Percentiles rank a stretch among this genome's conserved stretches.
Evolutionary conservation across 2,113 vertebrate genomes (phyloP).

Genomic region (Tachycineta bicolor): DNA sequence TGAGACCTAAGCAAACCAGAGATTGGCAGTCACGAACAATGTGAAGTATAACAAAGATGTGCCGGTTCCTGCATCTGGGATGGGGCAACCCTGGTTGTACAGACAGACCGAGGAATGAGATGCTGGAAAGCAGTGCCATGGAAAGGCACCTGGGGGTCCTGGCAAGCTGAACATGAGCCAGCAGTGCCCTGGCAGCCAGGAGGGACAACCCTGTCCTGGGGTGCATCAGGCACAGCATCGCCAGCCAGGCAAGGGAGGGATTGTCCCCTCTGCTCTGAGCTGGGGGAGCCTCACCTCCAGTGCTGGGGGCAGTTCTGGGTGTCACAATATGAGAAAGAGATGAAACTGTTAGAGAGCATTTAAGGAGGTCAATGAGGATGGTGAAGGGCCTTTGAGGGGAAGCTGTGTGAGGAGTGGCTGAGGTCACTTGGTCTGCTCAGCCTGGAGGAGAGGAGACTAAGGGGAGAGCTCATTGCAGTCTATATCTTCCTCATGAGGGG

Average conservation of each 20-base stretch:
- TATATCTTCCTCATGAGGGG: background rate
- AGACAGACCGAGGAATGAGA: background rate
- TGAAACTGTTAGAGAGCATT: background rate
- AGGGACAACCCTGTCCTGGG: background rate
- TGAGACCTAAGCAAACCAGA: background rate
- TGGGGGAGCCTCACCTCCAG: rapidly evolving
- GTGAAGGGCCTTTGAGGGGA: background rate
- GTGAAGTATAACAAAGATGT: background rate
- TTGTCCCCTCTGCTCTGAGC: background rate
- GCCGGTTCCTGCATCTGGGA: rapidly evolving
- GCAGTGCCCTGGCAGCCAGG: background rate
- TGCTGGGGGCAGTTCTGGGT: rapidly evolving
- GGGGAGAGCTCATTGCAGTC: background rate
- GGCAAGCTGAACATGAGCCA: background rate
- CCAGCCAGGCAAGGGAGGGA: rapidly evolving
- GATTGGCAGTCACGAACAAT: rapidly evolving
- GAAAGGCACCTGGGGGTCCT: background rate
- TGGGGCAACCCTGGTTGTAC: rapidly evolving
- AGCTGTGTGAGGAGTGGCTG: rapidly evolving
- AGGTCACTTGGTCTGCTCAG: background rate
- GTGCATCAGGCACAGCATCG: background rate
- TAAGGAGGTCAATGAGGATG: background rate
- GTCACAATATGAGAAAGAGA: rapidly evolving
- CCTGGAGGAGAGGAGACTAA: background rate
- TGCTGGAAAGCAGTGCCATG: background rate